Percentiles rank a stretch among this genome's conserved stretches.
Conservation (phyloP, 1,140 invertebrate species). For the Euschistus heros region DNA sequence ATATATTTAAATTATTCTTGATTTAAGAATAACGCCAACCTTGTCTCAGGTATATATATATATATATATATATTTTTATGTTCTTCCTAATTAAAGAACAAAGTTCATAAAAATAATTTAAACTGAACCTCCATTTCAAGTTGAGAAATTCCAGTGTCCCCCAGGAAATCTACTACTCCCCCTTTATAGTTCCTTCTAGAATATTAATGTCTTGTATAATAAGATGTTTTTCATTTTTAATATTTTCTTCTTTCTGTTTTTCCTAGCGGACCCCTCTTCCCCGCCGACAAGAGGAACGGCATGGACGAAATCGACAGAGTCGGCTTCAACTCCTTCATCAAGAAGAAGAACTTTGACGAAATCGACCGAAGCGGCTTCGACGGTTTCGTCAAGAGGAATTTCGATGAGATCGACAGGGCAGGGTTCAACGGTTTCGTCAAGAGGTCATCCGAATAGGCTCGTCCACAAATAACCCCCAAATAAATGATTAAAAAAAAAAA, state of each 20-base stretch:
- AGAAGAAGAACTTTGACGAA: slow-evolving; percentile 47
- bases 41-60: too few species aligned
- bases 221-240: not conserved
- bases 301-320: slow-evolving; percentile 49
- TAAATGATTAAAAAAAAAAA: too few species aligned
- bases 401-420: slow-evolving; percentile 48
- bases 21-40: too few species aligned
- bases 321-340: slow-evolving; percentile 45
- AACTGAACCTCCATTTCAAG: not conserved
- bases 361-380: slow-evolving; percentile 39
- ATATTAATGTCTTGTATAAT: not conserved
- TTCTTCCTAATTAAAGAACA: not conserved
- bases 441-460: slow-evolving; percentile 29
- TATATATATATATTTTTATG: too few species aligned
- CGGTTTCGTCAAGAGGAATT: slow-evolving; percentile 35
- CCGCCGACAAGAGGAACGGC: slow-evolving; percentile 40
- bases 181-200: not conserved
- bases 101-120: not conserved
- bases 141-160: too few species aligned
- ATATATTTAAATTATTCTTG: too few species aligned
- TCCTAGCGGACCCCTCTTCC: slow-evolving; percentile 28
- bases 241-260: slow-evolving; percentile 17
- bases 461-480: too few species aligned
- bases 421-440: slow-evolving; percentile 45
- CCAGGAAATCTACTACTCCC: not conserved